Evolutionary conservation across 2,113 vertebrate genomes (phyloP).

Genomic region (Nothoprocta pentlandii): DNA sequence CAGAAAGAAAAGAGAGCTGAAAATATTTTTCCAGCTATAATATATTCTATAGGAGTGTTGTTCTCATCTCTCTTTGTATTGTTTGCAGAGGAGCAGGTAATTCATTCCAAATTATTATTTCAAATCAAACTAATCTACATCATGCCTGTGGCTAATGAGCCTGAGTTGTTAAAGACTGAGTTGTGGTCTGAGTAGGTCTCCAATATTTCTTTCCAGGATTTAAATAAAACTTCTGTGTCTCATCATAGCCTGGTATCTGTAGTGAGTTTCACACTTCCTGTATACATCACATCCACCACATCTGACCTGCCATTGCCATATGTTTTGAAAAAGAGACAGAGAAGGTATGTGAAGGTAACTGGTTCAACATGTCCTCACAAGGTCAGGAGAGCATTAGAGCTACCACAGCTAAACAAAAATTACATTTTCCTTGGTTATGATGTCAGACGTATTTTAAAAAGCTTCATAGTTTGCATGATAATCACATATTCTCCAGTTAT

Average conservation of each 20-base stretch:
- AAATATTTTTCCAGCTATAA: not conserved
- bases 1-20: not conserved
- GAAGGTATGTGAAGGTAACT: not conserved
- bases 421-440: not conserved
- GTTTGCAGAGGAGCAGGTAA: not conserved
- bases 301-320: not conserved
- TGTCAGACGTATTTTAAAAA: not conserved
- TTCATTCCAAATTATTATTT: not conserved
- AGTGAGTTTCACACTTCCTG: not conserved
- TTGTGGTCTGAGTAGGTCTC: not conserved
- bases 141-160: not conserved
- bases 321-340: rapidly evolving
- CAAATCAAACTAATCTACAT: not conserved
- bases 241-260: not conserved
- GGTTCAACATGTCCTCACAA: not conserved
- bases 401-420: not conserved
- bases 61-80: not conserved
- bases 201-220: not conserved
- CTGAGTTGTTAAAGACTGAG: not conserved
- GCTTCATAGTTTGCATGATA: not conserved
- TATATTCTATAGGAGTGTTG: not conserved
- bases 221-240: not conserved
- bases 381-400: not conserved
- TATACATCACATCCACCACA: not conserved
- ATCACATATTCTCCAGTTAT: not conserved